These are phyloP conservation scores for Colius striatus DNA, from an alignment of 2,113 vertebrate species.

Conservation along the genomic window DNA sequence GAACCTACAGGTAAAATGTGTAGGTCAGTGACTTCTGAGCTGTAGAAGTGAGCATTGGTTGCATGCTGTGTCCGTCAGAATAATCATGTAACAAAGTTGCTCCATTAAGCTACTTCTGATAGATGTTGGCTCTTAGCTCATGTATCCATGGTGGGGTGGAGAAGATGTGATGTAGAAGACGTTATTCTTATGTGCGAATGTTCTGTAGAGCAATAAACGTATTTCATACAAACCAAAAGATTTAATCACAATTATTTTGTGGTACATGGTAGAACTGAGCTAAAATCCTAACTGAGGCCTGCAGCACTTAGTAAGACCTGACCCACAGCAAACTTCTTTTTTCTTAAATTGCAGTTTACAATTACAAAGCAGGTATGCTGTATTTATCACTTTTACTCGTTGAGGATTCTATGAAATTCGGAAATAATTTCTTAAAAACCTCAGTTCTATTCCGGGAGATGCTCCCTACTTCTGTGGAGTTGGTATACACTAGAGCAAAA, in stretches of 20 bases:
- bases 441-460: background rate
- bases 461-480: background rate
- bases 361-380: background rate
- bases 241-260: background rate
- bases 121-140: background rate
- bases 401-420: background rate
- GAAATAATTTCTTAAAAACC: background rate
- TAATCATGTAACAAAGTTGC: background rate
- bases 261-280: background rate
- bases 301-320: background rate
- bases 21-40: background rate
- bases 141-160: background rate
- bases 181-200: background rate
- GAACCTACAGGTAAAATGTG: background rate
- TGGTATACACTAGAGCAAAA: background rate
- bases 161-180: background rate
- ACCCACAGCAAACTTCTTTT: background rate
- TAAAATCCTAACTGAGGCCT: background rate
- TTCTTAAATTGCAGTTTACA: background rate
- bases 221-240: background rate
- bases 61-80: accelerated
- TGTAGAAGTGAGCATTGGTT: background rate
- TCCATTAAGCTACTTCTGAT: accelerated
- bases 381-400: background rate
- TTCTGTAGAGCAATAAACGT: background rate